Base-by-base conservation (phyloP, 2,797 vertebrate species). In the Malacoraja senta region DNA sequence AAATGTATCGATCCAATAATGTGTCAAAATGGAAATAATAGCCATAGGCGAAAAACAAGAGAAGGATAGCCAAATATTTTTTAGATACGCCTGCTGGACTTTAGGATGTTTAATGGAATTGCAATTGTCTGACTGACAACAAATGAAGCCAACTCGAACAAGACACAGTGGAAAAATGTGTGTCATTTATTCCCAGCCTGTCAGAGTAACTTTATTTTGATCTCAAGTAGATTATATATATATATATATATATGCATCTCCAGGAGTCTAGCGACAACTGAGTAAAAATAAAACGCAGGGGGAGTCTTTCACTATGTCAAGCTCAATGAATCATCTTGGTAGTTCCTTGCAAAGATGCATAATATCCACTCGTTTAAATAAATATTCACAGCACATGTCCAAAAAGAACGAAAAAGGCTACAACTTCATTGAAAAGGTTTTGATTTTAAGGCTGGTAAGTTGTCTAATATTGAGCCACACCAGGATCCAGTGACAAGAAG, bases 151-250 rank as follows among this genome's bases (percentile, higher is more conserved):
- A 8, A 15, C 26, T 63, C 8, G 17, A 68, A 68, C 29, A 65
- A 17, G 0, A 6, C 84, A 58, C 44, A 68, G 15, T 19, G 35
- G 35, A 21, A 88, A 63, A 7, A 35, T 65, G 13, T 88, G 84
- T 86, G 58, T 7, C 83, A 86, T 53, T 86, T 63, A 63, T 29
- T 86, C 83, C 61, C 61, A 19, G 61, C 58, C n/a, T 65, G 61
- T 88, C n/a, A 65, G n/a, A 88, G n/a, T 61, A 88, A 88, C 84
- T 88, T 65, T 71, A 71, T 61, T 63, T 58, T 86, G 83, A 63
- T 86, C 83, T 61, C 29, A 61, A 24, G 84, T 65, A 88, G 61
- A 88, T 88, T 65, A 15, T 63, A 17, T 44, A 38, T 61, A 44
- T 63, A 65, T 65, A 15, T 63, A 17, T 44, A 38, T 61, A 44